Evolutionary conservation across 2,888 invertebrate species (phyloP).

Genomic region (Cephus nigrinus): DNA sequence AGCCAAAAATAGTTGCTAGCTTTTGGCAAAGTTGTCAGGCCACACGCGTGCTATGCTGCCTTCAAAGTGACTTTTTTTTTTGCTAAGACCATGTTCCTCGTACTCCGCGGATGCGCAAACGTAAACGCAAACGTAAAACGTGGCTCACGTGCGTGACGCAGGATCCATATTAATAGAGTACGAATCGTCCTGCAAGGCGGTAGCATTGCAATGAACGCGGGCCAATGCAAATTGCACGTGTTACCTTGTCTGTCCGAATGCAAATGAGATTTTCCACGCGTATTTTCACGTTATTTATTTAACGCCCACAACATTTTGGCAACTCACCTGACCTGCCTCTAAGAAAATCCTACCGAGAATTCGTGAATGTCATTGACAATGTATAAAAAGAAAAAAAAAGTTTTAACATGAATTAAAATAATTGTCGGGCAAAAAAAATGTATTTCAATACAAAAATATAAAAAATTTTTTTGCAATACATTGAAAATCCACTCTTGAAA

Average conservation of each 20-base stretch:
- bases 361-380: not conserved
- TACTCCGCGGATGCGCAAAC: slow-evolving; percentile 37
- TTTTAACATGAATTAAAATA: no score
- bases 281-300: not conserved
- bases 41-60: slow-evolving; percentile 18
- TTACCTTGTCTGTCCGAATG: not conserved
- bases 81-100: slow-evolving; percentile 28
- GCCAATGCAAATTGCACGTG: not conserved
- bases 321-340: not conserved
- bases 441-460: no score
- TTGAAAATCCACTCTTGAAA: no score
- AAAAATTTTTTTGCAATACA: no score
- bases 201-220: not conserved
- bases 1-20: not conserved
- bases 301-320: not conserved
- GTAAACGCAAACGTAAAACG: slow-evolving; percentile 40
- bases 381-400: not conserved
- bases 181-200: slow-evolving; percentile 12
- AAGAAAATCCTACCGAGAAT: not conserved
- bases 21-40: slow-evolving; percentile 21
- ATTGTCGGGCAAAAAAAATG: no score
- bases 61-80: slow-evolving; percentile 15
- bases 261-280: not conserved
- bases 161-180: slow-evolving; percentile 43
- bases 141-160: slow-evolving; percentile 44